Base-by-base conservation (phyloP, 2,797 vertebrate genomes). In the Pseudochaenichthys georgianus region DNA sequence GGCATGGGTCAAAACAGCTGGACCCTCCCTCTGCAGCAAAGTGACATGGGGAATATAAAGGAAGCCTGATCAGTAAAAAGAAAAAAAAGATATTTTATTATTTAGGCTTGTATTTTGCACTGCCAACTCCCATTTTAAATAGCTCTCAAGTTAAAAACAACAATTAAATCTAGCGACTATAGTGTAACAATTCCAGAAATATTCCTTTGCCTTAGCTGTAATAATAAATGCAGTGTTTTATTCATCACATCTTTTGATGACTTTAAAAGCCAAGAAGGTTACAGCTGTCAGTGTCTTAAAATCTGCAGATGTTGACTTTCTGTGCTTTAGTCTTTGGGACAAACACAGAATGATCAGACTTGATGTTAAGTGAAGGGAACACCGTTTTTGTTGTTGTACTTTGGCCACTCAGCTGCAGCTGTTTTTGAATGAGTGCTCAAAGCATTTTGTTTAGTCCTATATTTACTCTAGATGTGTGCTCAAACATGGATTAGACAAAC, bases 321-420 rank as follows among this genome's bases (percentile, higher is more conserved):
- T 31, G 9, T 45, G 42, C 45, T 75, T 57, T 34, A 48, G 47
- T 50, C 13, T 13, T 51, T 63, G 12, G 50, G 48, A 77, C 62
- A 75, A 80, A 77, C 34, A 38, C 41, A 41, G 41, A 69, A 34
- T 77, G 71, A 75, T 52, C 17, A 60, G 67, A 60, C 46, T 46
- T 64, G 45, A 79, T 82, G 57, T 47, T 13, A 64, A 67, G 61
- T 43, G 53, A 73, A 66, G 28, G 62, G 64, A 57, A 70, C 54
- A 47, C 66, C 9, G 8, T 67, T 73, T 61, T 76, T 76, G 61
- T 71, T 61, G 73, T 60, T 68, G 19, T 73, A 64, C 58, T 50
- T 63, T 72, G 60, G 45, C 54, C 19, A 19, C n/a, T 71, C 52
- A 31, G 31, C 55, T 64, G 60, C 70, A 77, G 47, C 67, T 68